Base-by-base conservation (phyloP, 37 sponge, comb jelly and placozoan species). In the Spongilla lacustris region DNA sequence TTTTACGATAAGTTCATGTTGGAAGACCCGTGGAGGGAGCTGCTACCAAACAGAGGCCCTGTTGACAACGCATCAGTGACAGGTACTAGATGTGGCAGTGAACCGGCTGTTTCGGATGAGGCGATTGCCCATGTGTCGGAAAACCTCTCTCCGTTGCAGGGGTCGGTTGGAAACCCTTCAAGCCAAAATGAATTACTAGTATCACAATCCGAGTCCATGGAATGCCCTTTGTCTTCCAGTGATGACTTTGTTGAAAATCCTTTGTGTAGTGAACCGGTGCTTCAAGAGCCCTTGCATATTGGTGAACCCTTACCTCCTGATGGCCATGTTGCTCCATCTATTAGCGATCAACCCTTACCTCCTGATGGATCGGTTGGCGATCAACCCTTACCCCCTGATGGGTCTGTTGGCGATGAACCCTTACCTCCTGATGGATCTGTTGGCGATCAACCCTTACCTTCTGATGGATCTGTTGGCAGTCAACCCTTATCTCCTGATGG, bases 11-110 rank as follows among this genome's bases (percentile, higher is more conserved):
- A 25, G 13, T 83, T 72, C 17, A 88, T 88, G 83, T 77, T 88
- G 68, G 88, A 83, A 68, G 83, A 88, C 69, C 88, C 88, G 17
- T 88, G 88, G 88, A 76, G 28, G 36, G 76, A 75, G 12, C 83
- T 88, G 9, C 28, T 82, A 27, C 50, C 50, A 21, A 73, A 50
- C 0, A 25, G 21, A 72, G 31, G 19, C 73, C 12, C 58, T 58
- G 21, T 58, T 14, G 58, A 58, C 58, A 58, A 6, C 41, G 6
- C 6, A 3, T 3, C 41, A 41, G 41, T 9, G 41, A 6, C 41
- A 41, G 41, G 6, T 41, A 6, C 58, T 17, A 58, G 58, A 58
- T 58, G 58, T 58, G 58, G 21, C 58, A 58, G 1, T 14, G 58
- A 58, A 58, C 58, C 58, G 14, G 58, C 19, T 14, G 19, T 58